Base-by-base conservation (phyloP, 2,797 vertebrate genomes). In the Sardinella longiceps region DNA sequence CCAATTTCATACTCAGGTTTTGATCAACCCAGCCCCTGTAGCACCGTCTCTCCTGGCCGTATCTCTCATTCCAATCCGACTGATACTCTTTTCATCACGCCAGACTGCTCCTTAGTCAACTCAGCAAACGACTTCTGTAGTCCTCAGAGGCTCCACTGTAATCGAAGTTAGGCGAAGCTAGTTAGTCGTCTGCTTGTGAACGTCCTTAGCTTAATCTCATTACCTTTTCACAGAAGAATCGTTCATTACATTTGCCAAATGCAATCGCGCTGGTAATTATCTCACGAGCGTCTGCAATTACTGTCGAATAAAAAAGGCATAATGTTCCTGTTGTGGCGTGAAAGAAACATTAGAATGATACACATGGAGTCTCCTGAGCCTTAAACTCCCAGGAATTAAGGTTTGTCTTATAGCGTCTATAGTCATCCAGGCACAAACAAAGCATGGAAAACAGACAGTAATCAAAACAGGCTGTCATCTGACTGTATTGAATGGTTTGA, bases 231-330 rank as follows among this genome's bases (percentile, higher is more conserved):
- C 20, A 1, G 39, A 15, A 23, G 37, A 77, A 77, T 77, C 15
- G 37, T 23, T 77, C 37, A 77, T 77, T 77, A 43, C 70, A 43
- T 43, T 33, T n/a, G n/a, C 20, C 70, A 77, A 77, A 77, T 15
- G 37, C 70, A 43, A 77, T 77, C 70, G n/a, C 37, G 14, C 37
- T 9, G 1, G 37, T 23, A 43, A 77, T 77, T 39, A 39, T 77
- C 70, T 77, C 30, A 77, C 7, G 7, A 15, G 30, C 39, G 37
- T 9, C 70, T 77, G 33, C 33, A 77, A 77, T 43, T 39, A 77
- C 70, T 14, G 18, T 5, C 18, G 39, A 77, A 77, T 77, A 77
- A 23, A 37, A 70, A 70, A 48, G 46, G 37, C 70, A 43, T 77
- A 77, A 43, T 77, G 33, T n/a, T 77, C 37, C 70, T 77, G 37